Base-by-base conservation (phyloP, 2,797 vertebrate species). In the Jordanella pulchra region DNA sequence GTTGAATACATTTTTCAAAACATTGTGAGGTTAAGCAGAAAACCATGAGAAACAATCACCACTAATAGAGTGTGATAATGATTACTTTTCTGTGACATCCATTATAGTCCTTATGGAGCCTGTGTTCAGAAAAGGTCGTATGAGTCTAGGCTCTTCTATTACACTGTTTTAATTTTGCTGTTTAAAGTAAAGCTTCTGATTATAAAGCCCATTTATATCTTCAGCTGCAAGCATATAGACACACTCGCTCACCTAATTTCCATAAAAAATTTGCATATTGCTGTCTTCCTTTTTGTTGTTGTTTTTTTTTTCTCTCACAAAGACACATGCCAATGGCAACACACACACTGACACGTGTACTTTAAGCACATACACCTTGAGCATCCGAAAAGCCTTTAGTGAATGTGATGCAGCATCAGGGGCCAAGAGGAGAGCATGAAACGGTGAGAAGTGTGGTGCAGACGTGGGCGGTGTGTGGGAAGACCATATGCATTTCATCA, bases 391-490 rank as follows among this genome's bases (percentile, higher is more conserved):
- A 84, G 77, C 81, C 80, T 83, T 72, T 44, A 84, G 78, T 65
- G 53, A 63, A 67, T 80, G 81, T 75, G 69, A 75, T 74, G 83
- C 86, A 77, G 86, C 85, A 80, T 71, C 77, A 61, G 76, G 84
- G 87, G 86, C 81, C 81, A 84, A 79, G 84, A 86, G 75, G 77
- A 83, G 79, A 84, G 83, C 80, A 83, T 67, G 82, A 69, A 90
- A 90, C 92, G 89, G 88, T 87, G 83, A 84, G 91, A 82, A 88
- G 84, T 86, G 84, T 87, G 85, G 71, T 73, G 81, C 83, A 89
- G 78, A 76, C 39, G 92, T 94, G 85, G 93, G 93, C 44, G 73
- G 70, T 88, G 89, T 77, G 92, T 93, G 89, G 92, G 93, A 88
- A 78, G 89, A 80, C 84, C 87, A 85, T 92, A 87, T 91, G 92